Conservation (phyloP, 2,888 invertebrate species). For the Spicauda simplicius region DNA sequence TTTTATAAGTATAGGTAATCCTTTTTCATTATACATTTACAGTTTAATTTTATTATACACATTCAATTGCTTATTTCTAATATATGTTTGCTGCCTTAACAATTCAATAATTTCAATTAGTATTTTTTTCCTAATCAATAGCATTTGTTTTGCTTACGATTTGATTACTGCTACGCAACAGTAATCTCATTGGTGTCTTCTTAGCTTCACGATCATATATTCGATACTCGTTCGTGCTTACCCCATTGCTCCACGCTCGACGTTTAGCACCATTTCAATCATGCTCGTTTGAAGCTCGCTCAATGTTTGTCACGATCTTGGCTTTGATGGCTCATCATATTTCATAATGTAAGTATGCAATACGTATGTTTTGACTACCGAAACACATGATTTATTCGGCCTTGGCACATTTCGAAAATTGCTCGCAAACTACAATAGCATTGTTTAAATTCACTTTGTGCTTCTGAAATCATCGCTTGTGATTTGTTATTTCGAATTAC, state of each 20-base stretch:
- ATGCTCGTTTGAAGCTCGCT: slow-evolving; percentile 60
- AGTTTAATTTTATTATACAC: too few species aligned
- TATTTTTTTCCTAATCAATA: too few species aligned
- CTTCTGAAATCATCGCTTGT: slow-evolving; percentile 20
- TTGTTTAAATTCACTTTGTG: slow-evolving; percentile 37
- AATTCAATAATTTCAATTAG: too few species aligned
- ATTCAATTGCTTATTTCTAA: too few species aligned
- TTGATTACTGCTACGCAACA: too few species aligned
- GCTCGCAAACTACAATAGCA: slow-evolving; percentile 34
- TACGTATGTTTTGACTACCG: slow-evolving; percentile 51
- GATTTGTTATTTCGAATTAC: slow-evolving; percentile 11
- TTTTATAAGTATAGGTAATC: too few species aligned
- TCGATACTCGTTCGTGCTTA: slow-evolving; percentile 13
- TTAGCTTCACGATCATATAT: neutral
- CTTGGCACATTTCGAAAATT: slow-evolving; percentile 45
- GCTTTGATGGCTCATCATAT: slow-evolving; percentile 57
- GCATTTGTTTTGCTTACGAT: too few species aligned
- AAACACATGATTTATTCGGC: slow-evolving; percentile 49
- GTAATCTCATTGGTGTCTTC: neutral
- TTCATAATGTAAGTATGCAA: slow-evolving; percentile 49
- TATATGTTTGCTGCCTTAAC: too few species aligned
- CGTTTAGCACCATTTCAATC: slow-evolving; percentile 46
- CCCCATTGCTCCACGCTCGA: slow-evolving; percentile 47
- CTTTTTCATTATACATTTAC: too few species aligned
- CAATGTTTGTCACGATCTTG: slow-evolving; percentile 61